Base-by-base conservation (phyloP, 1,140 invertebrate genomes). In the Lithobius niger region DNA sequence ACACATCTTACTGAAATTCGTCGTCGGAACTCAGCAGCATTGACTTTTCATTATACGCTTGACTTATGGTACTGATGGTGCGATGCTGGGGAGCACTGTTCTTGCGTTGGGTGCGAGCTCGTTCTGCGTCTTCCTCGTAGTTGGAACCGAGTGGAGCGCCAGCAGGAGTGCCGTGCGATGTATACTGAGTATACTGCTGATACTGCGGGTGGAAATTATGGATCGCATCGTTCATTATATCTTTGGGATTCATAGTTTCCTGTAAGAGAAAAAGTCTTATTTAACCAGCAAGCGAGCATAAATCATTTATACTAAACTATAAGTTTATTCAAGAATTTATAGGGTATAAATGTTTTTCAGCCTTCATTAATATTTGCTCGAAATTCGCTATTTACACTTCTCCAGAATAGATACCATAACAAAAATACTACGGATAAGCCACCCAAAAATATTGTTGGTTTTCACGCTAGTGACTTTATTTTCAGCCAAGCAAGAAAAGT, bases 161-260 rank as follows among this genome's bases (percentile, higher is more conserved):
- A 18, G 26, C 21, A 25, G 48, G 48, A 24, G 27, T 27, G 25
- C 48, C 47, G 15, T 18, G 88, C 87, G 74, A 87, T 90, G 64
- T 61, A 71, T 96, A 96, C 68, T 99, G 96, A 3, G 95, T 98
- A 72, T 99, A 99, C 71, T 99, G 95, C 73, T 98, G 94, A 75
- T 99, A 99, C 66, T 99, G 92, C 26, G 96, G 96, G 78, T 99
- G 96, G 79, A 99, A 99, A 76, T 99, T 99, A 75, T 99, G 96
- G 71, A 99, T 97, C 66, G 96, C 96, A 76, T 99, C 96, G 66
- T 94, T 97, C 94, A 99, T 97, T 68, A 99, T 98, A 74, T 99
- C 96, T 73, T 96, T 91, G 42, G 96, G 96, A 77, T 99, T 99
- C 90, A 99, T 99, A 3, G 96, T 99, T 82, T 99, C 96, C 88